Evolutionary conservation across 2,113 vertebrate genomes (phyloP), one percentile per base, ranked within the genome.

Genomic region (Macrotis lagotis): DNA sequence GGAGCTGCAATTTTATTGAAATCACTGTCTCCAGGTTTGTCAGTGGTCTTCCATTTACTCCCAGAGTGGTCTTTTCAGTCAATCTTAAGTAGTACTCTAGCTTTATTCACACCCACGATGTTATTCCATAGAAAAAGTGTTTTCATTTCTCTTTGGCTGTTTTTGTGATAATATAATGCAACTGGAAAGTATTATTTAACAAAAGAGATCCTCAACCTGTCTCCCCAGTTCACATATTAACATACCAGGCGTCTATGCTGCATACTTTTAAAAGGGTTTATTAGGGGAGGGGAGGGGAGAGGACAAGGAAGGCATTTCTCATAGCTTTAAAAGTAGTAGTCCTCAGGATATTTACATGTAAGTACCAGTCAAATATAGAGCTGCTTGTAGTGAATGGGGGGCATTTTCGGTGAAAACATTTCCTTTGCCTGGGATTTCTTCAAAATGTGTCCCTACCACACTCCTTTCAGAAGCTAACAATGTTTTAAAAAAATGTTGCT

Each of bases 11-110:
- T 94, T 90, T 66, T 93, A 26, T 50, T 91, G 52, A 96, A 95
- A 95, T 95, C 88, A 93, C 89, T n/a, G 44, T 7, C 96, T 93
- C 90, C 28, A 90, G 95, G 10, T 91, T 96, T 93, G 66, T 94
- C 51, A 48, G 92, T 94, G 48, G 49, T 93, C 88, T 51, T 93
- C 0, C 0, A 48, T 96, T 93, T 91, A 37, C 49, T 0, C 50
- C 88, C 49, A 31, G n/a, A 31, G n/a, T 2, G 1, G 66, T 91
- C 47, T 93, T 47, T 91, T 48, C n/a, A 92, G 52, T 88, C 31
- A 88, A 53, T 91, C 94, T 89, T 0, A 0, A 83, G 10, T 92
- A 90, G 74, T 51, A 90, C 22, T n/a, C 59, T 25, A 50, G 3
- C 48, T 74, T 91, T 44, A 16, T 51, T 91, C 44, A 53, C 74